Conservation (phyloP, 2,888 invertebrate species). For the Rhagonycha fulva region DNA sequence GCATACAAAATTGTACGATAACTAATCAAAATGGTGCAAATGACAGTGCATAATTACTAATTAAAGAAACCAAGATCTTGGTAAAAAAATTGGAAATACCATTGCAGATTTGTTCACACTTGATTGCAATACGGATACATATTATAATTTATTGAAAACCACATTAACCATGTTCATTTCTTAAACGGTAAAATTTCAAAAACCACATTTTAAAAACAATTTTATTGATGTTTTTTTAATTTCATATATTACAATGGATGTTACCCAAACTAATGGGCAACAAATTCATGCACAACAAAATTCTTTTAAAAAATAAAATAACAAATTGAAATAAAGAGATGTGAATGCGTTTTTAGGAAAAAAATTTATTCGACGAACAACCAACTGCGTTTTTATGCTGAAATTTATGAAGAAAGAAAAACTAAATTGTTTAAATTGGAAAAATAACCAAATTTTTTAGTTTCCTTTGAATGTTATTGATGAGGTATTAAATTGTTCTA, state of each 20-base stretch:
- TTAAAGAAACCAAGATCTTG: neutral
- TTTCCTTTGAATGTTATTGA: neutral
- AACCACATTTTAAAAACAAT: constrained; percentile 14
- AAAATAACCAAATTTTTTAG: neutral
- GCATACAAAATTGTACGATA: too few species aligned
- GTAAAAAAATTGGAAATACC: neutral
- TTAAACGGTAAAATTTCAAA: neutral
- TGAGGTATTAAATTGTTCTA: constrained; percentile 27
- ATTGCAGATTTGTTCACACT: too few species aligned
- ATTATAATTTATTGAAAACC: too few species aligned
- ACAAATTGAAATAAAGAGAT: neutral
- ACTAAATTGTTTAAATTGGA: neutral
- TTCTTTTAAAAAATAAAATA: neutral
- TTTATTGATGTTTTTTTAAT: constrained; percentile 4
- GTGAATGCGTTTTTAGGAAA: neutral
- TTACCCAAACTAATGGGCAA: constrained; percentile 10
- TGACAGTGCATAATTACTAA: neutral
- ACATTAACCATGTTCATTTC: neutral
- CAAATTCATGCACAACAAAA: constrained; percentile 5
- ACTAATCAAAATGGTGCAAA: too few species aligned
- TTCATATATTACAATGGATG: constrained; percentile 19
- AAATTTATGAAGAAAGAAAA: neutral
- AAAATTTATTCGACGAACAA: neutral
- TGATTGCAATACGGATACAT: too few species aligned
- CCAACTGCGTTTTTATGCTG: neutral